Conservation (phyloP, 2,888 invertebrate genomes). For the Megaustenia siamemsis region DNA sequence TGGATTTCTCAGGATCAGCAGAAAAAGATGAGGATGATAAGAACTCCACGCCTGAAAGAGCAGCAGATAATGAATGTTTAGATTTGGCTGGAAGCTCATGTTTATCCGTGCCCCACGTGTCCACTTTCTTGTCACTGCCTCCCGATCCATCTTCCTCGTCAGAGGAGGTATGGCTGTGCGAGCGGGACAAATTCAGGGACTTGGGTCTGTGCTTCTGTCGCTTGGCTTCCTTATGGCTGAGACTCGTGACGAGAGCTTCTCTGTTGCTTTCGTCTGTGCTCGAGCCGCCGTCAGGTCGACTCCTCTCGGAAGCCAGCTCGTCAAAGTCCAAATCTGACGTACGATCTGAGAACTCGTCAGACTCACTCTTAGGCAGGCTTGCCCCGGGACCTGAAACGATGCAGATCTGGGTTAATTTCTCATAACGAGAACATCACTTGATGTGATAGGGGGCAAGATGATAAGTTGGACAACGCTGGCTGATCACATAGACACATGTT, state of each 20-base stretch:
- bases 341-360: constrained; percentile 73
- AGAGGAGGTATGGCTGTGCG: constrained; percentile 74
- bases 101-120: not conserved
- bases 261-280: constrained; percentile 72
- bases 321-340: constrained; percentile 74
- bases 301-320: constrained; percentile 68
- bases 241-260: constrained; percentile 59
- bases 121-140: constrained; percentile 1
- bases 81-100: not conserved
- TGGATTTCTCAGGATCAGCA: not conserved
- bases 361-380: constrained; percentile 70
- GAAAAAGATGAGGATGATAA: not conserved
- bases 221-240: constrained; percentile 63
- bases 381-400: constrained; percentile 58
- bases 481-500: too few relatives aligned
- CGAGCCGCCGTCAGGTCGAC: constrained; percentile 66
- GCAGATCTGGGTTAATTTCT: too few relatives aligned
- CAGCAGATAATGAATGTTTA: not conserved
- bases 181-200: constrained; percentile 73
- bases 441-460: too few relatives aligned
- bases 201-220: constrained; percentile 71
- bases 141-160: constrained; percentile 62
- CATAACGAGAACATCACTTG: too few relatives aligned
- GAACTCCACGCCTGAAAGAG: not conserved
- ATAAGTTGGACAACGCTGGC: too few relatives aligned